phyloP scores from a whole-genome alignment of 2,888 invertebrate genomes.

The Luperina nickerlii region DNA sequence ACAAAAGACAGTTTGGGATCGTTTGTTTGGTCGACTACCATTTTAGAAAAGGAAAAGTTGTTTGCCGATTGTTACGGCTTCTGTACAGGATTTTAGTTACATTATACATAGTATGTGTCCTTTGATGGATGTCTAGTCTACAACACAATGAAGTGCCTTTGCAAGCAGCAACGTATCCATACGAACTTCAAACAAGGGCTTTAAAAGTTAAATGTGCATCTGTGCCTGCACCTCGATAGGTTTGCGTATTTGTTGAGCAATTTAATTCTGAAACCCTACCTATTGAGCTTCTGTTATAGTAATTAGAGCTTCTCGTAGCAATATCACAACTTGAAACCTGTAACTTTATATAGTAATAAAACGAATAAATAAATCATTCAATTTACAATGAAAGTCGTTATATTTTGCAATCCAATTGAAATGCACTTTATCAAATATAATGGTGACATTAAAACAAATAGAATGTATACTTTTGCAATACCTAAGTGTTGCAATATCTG shows the following conservation, averaged over 20 bases:
- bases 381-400: slow-evolving; percentile 35
- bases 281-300: not conserved
- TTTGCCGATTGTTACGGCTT: slow-evolving; percentile 46
- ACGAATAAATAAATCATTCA: slow-evolving; percentile 37
- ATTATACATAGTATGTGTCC: not conserved
- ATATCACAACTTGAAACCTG: not conserved
- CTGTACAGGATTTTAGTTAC: slow-evolving; percentile 10
- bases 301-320: not conserved
- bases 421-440: slow-evolving; percentile 34
- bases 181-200: not conserved
- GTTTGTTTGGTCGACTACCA: slow-evolving; percentile 45
- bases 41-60: slow-evolving; percentile 49
- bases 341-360: slow-evolving; percentile 7
- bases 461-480: slow-evolving; percentile 23
- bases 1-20: slow-evolving; percentile 78
- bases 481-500: slow-evolving; percentile 21
- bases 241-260: not conserved
- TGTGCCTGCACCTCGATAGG: too few relatives aligned
- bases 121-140: not conserved
- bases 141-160: not conserved
- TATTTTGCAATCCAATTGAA: slow-evolving; percentile 34
- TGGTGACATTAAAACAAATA: slow-evolving; percentile 45
- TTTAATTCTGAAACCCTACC: not conserved
- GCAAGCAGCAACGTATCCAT: not conserved
- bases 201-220: not conserved